Evolutionary conservation across 1,140 invertebrate species (phyloP).

Genomic region (Brachionus koreanus): DNA sequence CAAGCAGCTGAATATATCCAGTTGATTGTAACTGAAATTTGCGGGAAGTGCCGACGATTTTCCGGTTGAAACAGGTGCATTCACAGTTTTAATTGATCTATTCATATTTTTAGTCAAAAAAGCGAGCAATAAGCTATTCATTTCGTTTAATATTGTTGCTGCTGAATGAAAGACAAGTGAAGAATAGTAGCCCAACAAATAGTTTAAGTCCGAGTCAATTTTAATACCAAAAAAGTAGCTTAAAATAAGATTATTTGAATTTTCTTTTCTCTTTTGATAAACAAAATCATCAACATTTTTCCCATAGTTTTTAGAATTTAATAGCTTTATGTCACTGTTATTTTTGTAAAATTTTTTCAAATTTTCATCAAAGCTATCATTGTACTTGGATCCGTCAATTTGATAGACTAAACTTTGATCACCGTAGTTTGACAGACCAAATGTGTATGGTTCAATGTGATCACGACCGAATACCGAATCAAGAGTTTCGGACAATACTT

Average conservation of each 20-base stretch:
- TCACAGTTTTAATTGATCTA: slow-evolving; percentile 13
- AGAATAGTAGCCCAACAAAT: not conserved
- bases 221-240: slow-evolving; percentile 11
- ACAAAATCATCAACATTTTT: slow-evolving; percentile 8
- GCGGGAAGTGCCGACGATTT: not conserved
- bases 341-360: not conserved
- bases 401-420: not conserved
- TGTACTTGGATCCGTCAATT: not conserved
- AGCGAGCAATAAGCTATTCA: not conserved
- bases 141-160: slow-evolving; percentile 20
- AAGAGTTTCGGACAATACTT: not conserved
- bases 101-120: not conserved
- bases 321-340: not conserved
- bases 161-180: not conserved
- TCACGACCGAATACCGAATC: not conserved
- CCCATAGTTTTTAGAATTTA: not conserved
- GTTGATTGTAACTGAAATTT: not conserved
- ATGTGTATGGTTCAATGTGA: not conserved
- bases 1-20: slow-evolving; percentile 19
- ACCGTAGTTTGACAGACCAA: not conserved
- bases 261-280: not conserved
- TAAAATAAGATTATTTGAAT: not conserved
- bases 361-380: not conserved
- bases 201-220: not conserved
- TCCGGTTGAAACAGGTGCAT: slow-evolving; percentile 4